These are phyloP conservation scores for Microcebus lehilahytsara DNA, from an alignment of 2,113 vertebrate species.

Conservation along the genomic window DNA sequence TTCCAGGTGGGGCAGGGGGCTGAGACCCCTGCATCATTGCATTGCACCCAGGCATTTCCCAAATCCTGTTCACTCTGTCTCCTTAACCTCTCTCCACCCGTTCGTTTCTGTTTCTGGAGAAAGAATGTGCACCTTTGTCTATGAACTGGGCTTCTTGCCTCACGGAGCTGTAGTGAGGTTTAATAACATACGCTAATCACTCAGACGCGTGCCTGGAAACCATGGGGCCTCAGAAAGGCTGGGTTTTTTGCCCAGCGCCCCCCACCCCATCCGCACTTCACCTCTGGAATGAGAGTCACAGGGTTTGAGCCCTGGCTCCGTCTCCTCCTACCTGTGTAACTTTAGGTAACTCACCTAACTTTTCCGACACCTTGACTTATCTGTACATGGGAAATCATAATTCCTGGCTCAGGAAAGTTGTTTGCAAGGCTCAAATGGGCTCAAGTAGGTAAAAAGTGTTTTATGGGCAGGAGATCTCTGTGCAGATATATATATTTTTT, in stretches of 20 bases:
- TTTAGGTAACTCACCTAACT: neutral
- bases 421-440: neutral
- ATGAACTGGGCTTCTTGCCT: neutral
- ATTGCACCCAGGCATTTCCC: neutral
- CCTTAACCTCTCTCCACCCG: neutral
- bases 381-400: neutral
- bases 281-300: neutral
- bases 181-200: rapidly evolving
- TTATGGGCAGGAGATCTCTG: neutral
- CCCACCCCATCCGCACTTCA: no score
- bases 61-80: no score
- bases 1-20: neutral
- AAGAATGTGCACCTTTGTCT: neutral
- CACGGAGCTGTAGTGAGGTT: neutral
- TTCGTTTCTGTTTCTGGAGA: neutral
- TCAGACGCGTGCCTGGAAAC: neutral
- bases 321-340: neutral
- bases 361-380: neutral
- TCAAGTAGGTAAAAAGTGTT: neutral
- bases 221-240: neutral
- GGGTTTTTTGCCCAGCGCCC: neutral
- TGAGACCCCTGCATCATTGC: rapidly evolving
- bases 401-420: neutral
- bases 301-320: neutral
- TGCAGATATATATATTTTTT: no score